Evolutionary conservation across 2,113 vertebrate genomes (phyloP).

Genomic region (Aegypius monachus): DNA sequence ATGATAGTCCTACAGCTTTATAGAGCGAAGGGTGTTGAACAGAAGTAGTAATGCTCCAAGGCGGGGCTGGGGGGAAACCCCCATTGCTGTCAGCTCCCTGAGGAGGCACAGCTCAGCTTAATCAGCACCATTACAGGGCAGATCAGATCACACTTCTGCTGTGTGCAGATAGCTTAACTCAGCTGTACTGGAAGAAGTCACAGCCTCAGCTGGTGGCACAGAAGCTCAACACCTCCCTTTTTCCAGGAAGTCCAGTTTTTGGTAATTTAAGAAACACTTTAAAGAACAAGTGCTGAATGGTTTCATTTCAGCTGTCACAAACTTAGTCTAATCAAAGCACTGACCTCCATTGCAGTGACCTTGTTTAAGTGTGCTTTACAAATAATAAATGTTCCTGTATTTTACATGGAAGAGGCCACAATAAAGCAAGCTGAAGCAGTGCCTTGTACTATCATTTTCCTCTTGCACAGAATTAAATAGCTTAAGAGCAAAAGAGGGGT

Average conservation of each 20-base stretch:
- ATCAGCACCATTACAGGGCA: too few species aligned
- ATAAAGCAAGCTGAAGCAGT: not conserved
- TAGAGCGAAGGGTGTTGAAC: not conserved
- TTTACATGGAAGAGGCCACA: not conserved
- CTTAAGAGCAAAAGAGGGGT: not conserved
- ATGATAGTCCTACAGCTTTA: not conserved
- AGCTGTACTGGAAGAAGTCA: not conserved
- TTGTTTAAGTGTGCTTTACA: not conserved
- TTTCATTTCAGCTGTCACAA: not conserved
- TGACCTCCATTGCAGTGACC: not conserved
- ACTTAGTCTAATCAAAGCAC: not conserved
- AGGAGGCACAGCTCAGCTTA: not conserved
- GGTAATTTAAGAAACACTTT: not conserved
- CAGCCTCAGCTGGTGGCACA: not conserved
- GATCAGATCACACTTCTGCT: too few species aligned
- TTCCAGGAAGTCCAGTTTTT: not conserved
- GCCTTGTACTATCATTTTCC: not conserved
- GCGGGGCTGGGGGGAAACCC: not conserved
- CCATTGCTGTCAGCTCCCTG: accelerated
- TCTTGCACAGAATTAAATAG: not conserved
- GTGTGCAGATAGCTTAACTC: not conserved
- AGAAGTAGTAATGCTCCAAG: not conserved
- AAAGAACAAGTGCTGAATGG: not conserved
- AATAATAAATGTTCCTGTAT: not conserved
- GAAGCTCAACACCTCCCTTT: not conserved